phyloP scores from a whole-genome alignment of 2,797 vertebrate genomes.

The Pterois miles region DNA sequence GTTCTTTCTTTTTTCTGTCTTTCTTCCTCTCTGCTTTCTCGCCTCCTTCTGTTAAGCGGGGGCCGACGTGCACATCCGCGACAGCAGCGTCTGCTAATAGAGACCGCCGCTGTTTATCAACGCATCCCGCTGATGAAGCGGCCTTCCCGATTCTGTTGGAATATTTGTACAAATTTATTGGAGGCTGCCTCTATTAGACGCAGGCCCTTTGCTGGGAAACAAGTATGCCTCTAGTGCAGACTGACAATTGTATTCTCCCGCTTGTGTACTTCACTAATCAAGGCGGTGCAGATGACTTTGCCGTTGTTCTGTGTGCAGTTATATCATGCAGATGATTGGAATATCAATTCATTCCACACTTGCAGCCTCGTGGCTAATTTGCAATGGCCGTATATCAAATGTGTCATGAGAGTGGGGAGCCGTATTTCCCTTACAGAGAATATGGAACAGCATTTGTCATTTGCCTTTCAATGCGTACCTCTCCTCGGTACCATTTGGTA shows the following conservation, averaged over 20 bases:
- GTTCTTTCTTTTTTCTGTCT: constrained; percentile 11
- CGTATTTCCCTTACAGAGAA: constrained; percentile 47
- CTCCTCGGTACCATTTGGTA: constrained; percentile 37
- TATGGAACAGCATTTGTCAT: constrained; percentile 53
- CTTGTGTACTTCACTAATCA: constrained; percentile 76
- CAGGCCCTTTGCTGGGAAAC: constrained; percentile 60
- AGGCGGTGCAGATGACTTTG: constrained; percentile 72
- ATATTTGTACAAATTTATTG: constrained; percentile 73
- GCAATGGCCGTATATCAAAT: constrained; percentile 68
- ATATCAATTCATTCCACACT: constrained; percentile 73
- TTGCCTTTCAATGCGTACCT: constrained; percentile 39
- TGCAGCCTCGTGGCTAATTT: constrained; percentile 71
- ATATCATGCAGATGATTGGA: constrained; percentile 77
- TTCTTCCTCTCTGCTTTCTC: neutral
- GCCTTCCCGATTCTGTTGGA: constrained; percentile 60
- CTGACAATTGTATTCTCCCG: constrained; percentile 72
- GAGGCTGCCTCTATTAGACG: constrained; percentile 64
- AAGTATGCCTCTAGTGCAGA: constrained; percentile 54
- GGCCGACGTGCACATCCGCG: constrained; percentile 47
- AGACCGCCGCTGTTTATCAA: constrained; percentile 65
- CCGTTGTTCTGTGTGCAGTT: constrained; percentile 63
- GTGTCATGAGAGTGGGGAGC: constrained; percentile 52
- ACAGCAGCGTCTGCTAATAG: constrained; percentile 59
- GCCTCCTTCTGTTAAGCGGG: neutral
- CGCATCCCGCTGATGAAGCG: constrained; percentile 59